A percentile compares a stretch with the other conserved stretches of the same genome.
Evolutionary conservation across 2,888 invertebrate genomes (phyloP).

Genomic region (Lottia scabra): DNA sequence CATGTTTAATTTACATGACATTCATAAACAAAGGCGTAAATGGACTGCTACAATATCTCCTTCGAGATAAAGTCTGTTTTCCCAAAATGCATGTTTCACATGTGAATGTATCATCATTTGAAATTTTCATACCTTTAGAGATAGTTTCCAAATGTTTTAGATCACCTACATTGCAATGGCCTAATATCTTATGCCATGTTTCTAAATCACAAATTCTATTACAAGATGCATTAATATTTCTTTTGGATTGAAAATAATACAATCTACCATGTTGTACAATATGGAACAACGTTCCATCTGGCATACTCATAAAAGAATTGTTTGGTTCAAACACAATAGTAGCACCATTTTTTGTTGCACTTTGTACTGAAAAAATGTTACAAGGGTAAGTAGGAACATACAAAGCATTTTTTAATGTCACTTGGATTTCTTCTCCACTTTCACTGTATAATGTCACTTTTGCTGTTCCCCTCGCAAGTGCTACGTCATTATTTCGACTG

Average conservation of each 20-base stretch:
- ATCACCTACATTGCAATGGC: too few species aligned
- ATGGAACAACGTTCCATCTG: conserved; percentile 25
- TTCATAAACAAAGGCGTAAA: too few species aligned
- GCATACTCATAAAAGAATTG: conserved; percentile 8
- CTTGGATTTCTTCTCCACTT: conserved; percentile 7
- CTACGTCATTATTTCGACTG: conserved; percentile 24
- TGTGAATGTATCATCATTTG: conserved; percentile 16
- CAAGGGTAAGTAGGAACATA: conserved; percentile 27
- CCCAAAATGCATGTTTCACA: too few species aligned
- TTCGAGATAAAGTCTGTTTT: too few species aligned
- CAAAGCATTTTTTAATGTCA: conserved; percentile 28
- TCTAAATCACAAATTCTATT: too few species aligned
- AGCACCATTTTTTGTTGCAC: conserved; percentile 29
- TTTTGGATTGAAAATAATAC: conserved; percentile 16
- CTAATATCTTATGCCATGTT: conserved; percentile 8
- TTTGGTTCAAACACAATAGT: conserved; percentile 24
- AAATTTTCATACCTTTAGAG: too few species aligned
- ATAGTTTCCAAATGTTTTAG: too few species aligned
- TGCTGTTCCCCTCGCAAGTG: conserved; percentile 20
- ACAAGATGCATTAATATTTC: neutral
- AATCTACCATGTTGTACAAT: conserved; percentile 26
- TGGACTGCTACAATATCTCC: too few species aligned
- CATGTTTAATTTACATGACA: too few species aligned
- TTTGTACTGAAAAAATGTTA: conserved; percentile 38
- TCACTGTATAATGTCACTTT: conserved; percentile 17